Evolutionary conservation across 2,797 vertebrate genomes (phyloP), one percentile per base, ranked within the genome.

Genomic region (Peromyscus melanophrys): DNA sequence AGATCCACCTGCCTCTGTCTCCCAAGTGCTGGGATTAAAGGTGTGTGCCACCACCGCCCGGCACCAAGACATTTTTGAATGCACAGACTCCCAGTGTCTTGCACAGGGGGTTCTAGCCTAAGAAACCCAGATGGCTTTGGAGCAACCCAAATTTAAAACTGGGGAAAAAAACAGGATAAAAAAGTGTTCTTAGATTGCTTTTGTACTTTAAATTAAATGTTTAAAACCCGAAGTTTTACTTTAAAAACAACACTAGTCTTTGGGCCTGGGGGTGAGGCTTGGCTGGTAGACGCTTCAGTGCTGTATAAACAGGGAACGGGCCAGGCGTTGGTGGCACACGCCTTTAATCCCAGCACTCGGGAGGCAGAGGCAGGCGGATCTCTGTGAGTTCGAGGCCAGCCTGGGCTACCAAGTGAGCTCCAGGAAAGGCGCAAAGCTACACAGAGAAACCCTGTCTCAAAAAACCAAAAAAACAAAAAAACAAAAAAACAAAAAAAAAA

Each of bases 101-200:
- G 37, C 7, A 82, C 5, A 34, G 71, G 4, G 25, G 31, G 46
- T 61, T 84, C 69, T 77, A 61, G 17, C 25, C n/a, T 89, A 81
- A 63, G 78, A 94, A 95, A 97, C n/a, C 7, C 78, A 90, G 89
- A 61, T 14, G 14, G 31, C 43, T 21, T 85, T 75, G 85, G 14
- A 92, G 63, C 89, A 90, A 78, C 40, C 29, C 69, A 92, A 90
- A 95, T 12, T 88, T 89, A 92, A 82, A 90, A 92, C 55, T 29
- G 40, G 81, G 65, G 91, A 86, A 52, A 86, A 52, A 95, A 92
- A 80, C 1, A 90, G 34, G 8, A 88, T 40, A 11, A 40, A 77
- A 75, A 21, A 69, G 14, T 59, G 49, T 71, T 90, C 10, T 91
- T 23, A n/a, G 88, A 19, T 29, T 71, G 55, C 49, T 46, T 46